Evolutionary conservation across 2,888 invertebrate genomes (phyloP), one percentile per base, ranked within the genome.

Genomic region (Hymenopus coronatus): DNA sequence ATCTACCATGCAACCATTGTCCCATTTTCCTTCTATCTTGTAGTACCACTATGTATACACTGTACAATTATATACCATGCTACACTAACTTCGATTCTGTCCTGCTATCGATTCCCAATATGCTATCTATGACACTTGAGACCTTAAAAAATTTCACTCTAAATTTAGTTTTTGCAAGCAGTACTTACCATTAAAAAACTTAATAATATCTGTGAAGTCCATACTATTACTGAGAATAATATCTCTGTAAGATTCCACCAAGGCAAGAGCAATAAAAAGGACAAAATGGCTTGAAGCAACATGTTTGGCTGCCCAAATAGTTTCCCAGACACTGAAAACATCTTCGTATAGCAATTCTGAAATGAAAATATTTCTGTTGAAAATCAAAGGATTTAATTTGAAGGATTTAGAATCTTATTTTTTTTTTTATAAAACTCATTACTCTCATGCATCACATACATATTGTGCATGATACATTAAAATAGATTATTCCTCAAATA

Each of bases 181-280:
- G 83, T 88, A 92, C 94, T 94, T 92, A 98, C 98, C 98, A 94
- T 99, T 99, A 92, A 99, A 99, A 94, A 99, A 99, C 93, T 98
- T 98, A 92, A 99, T 99, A 92, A 99, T 98, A 93, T 99, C 99
- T 0, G 99, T 99, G 93, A 99, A 99, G 94, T 99, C 98, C 98
- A 99, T 99, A 91, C 97, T 96, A 93, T 99, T 99, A 88, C 98
- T 97, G 83, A 99, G 94, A 90, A 99, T 98, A 91, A 99, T 98
- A 93, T 98, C 98, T 82, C 98, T 94, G 93, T 99, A 99, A 84
- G 97, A 97, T 93, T 98, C 98, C 27, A 99, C 95, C 90, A 99
- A 94, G 0, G 98, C 98, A 91, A 99, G 94, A 0, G 98, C 98
- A 90, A 99, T 95, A 94, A 99, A 99, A 90, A 99, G 94, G 88